These are phyloP conservation scores for Synanthedon andrenaeformis DNA, from an alignment of 2,888 invertebrate species.

Conservation along the genomic window DNA sequence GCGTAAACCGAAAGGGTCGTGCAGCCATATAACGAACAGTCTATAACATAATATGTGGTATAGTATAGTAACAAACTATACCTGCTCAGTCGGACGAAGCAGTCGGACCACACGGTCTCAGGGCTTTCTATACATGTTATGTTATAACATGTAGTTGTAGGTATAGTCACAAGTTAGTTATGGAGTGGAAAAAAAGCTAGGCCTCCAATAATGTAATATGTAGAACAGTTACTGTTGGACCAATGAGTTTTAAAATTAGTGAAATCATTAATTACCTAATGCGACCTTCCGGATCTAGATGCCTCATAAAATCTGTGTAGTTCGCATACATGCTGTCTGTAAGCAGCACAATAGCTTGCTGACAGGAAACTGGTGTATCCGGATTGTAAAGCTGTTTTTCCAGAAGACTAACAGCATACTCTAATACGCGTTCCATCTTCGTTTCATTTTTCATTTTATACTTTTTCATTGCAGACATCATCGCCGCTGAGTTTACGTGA, in stretches of 20 bases:
- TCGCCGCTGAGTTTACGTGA: slow-evolving; percentile 57
- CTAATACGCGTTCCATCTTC: slow-evolving; percentile 31
- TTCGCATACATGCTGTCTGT: slow-evolving; percentile 49
- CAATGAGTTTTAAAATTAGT: no score
- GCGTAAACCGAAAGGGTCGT: slow-evolving; percentile 46
- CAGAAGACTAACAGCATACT: slow-evolving; percentile 33
- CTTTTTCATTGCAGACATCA: slow-evolving; percentile 41
- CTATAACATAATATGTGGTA: slow-evolving; percentile 10
- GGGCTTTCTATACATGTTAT: no score
- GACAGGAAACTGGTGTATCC: slow-evolving; percentile 40
- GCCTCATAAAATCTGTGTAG: slow-evolving; percentile 31
- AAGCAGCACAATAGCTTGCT: slow-evolving; percentile 56
- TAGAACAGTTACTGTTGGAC: no score
- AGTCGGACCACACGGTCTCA: no score
- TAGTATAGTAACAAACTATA: no score
- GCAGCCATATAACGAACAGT: slow-evolving; percentile 53
- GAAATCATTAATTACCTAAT: slow-evolving; percentile 30
- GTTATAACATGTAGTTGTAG: no score
- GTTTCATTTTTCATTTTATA: slow-evolving; percentile 36
- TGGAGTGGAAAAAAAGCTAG: no score
- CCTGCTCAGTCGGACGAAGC: no score
- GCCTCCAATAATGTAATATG: no score
- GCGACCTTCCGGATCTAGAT: slow-evolving; percentile 38
- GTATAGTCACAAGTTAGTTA: no score
- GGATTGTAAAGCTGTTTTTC: slow-evolving; percentile 20